A percentile compares a stretch with the other conserved stretches of the same genome.
Conservation (phyloP, 2,888 invertebrate species). For the Falcaria lacertinaria region DNA sequence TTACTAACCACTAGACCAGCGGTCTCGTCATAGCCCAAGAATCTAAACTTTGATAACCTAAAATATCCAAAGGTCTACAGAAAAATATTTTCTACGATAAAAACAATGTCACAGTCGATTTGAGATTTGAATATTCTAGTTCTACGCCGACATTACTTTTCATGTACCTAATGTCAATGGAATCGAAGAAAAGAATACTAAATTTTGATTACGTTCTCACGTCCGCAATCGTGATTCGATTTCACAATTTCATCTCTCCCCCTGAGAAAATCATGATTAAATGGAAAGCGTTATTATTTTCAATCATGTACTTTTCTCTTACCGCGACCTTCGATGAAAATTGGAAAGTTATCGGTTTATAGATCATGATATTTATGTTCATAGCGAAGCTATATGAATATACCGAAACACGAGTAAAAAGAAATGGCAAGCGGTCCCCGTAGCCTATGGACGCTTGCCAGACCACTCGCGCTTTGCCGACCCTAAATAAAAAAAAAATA, state of each 20-base stretch:
- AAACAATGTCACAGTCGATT: background rate
- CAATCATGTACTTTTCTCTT: slow-evolving; percentile 30
- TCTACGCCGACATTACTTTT: slow-evolving; percentile 53
- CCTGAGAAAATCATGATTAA: slow-evolving; percentile 60
- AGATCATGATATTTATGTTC: background rate
- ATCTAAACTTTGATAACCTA: too few species aligned
- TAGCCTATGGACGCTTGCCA: too few species aligned
- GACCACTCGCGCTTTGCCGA: too few species aligned
- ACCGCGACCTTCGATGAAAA: slow-evolving; percentile 25
- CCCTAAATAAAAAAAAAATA: too few species aligned
- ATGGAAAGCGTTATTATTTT: slow-evolving; percentile 54
- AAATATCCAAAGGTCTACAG: too few species aligned
- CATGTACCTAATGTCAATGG: slow-evolving; percentile 52
- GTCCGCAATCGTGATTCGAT: slow-evolving; percentile 72
- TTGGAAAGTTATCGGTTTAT: background rate
- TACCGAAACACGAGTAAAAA: too few species aligned
- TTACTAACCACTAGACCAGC: too few species aligned
- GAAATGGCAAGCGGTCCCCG: too few species aligned
- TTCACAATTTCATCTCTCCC: slow-evolving; percentile 59
- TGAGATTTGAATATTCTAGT: slow-evolving; percentile 17
- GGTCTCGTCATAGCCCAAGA: too few species aligned
- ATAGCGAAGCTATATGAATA: too few species aligned
- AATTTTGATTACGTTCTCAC: slow-evolving; percentile 76
- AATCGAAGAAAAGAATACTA: slow-evolving; percentile 69
- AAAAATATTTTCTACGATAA: too few species aligned